A percentile compares a stretch with the other conserved stretches of the same genome.
Evolutionary conservation across 2,113 vertebrate genomes (phyloP).

Genomic region (Ia io): DNA sequence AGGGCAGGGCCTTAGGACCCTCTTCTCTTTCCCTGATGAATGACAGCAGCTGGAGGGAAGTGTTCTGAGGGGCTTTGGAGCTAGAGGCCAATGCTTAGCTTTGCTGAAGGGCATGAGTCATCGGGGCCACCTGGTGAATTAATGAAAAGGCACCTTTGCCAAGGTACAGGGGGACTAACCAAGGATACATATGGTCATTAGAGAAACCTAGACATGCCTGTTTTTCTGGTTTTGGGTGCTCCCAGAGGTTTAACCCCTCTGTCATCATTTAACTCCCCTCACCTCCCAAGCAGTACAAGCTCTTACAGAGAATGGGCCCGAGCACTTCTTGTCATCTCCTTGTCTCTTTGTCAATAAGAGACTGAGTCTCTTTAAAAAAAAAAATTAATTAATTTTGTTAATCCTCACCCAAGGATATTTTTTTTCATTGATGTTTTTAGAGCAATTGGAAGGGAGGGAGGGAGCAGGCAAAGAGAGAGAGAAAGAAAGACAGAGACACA

Average conservation of each 20-base stretch:
- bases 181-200: accelerated
- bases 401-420: too few relatives aligned
- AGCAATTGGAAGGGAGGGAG: too few relatives aligned
- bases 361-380: background rate
- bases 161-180: background rate
- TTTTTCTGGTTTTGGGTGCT: background rate
- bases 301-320: background rate
- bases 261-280: too few relatives aligned
- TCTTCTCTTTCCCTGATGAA: background rate
- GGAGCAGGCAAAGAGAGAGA: too few relatives aligned
- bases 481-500: too few relatives aligned
- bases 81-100: background rate
- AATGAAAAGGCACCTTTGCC: background rate
- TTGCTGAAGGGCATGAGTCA: background rate
- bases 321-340: background rate
- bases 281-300: background rate
- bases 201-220: background rate
- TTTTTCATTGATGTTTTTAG: too few relatives aligned
- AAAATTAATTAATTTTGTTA: too few relatives aligned
- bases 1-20: background rate
- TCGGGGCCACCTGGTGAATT: background rate
- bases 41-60: background rate
- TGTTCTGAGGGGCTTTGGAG: background rate
- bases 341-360: background rate
- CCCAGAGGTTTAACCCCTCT: background rate